These are phyloP conservation scores for Ameiurus melas DNA, from an alignment of 2,113 vertebrate species.

Conservation along the genomic window DNA sequence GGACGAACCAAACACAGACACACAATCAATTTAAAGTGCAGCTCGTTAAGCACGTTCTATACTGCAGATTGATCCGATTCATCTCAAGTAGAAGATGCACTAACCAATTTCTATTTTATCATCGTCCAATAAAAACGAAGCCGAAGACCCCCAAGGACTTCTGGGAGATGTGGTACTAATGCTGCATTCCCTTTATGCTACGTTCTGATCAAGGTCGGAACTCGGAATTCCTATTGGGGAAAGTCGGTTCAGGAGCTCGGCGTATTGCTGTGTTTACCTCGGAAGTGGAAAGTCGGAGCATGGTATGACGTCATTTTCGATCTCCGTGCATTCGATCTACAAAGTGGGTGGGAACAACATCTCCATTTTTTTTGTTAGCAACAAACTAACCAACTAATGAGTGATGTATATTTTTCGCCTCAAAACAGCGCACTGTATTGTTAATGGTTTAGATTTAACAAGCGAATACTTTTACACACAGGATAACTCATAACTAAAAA, in stretches of 20 bases:
- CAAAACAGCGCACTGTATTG: background rate
- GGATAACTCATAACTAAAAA: too few relatives aligned
- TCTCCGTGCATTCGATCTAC: background rate
- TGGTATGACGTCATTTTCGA: background rate
- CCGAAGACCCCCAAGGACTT: background rate
- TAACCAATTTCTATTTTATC: background rate
- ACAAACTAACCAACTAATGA: background rate
- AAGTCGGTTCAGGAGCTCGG: background rate
- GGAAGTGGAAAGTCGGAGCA: background rate
- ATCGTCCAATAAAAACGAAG: background rate
- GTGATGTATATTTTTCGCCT: background rate
- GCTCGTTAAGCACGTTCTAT: background rate
- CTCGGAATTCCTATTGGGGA: background rate
- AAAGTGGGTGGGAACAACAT: too few relatives aligned
- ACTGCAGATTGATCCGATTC: background rate
- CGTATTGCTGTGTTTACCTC: background rate
- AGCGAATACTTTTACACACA: too few relatives aligned
- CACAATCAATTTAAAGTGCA: background rate
- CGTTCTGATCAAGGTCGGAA: background rate
- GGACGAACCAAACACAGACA: slow-evolving; percentile 60
- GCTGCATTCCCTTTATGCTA: background rate
- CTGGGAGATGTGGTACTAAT: background rate
- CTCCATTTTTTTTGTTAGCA: too few relatives aligned
- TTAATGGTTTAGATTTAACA: too few relatives aligned
- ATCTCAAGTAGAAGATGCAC: background rate